These are phyloP conservation scores for Hemicentrotus pulcherrimus DNA, from an alignment of 35 echinoderm and acorn worm genomes.

Conservation along the genomic window DNA sequence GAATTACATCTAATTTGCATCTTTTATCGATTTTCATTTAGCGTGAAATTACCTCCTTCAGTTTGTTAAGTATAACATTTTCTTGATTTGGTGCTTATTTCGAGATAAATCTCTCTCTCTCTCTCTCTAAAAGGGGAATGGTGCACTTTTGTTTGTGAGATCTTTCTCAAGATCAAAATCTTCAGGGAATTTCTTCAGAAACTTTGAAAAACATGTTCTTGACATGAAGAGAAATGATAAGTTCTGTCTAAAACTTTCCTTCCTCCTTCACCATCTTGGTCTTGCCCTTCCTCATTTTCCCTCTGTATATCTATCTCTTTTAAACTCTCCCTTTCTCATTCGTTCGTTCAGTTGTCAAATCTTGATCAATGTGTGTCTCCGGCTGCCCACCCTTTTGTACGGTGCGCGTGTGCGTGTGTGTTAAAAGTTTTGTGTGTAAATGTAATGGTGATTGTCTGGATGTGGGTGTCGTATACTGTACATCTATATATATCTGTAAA, in stretches of 20 bases:
- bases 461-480: too few relatives aligned
- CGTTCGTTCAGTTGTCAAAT: not conserved
- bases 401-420: too few relatives aligned
- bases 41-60: conserved; percentile 48
- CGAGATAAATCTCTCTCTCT: not conserved
- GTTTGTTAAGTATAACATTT: conserved; percentile 50
- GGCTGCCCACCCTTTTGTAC: too few relatives aligned
- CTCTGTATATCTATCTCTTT: not conserved
- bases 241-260: too few relatives aligned
- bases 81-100: not conserved
- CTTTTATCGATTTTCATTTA: conserved; percentile 55
- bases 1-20: conserved; percentile 39
- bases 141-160: not conserved
- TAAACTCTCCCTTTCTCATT: not conserved
- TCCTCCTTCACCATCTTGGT: not conserved
- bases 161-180: not conserved
- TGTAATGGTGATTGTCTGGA: too few relatives aligned
- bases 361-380: too few relatives aligned
- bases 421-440: too few relatives aligned
- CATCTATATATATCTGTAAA: too few relatives aligned
- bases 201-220: not conserved
- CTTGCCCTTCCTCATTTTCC: not conserved
- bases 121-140: not conserved
- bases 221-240: not conserved
- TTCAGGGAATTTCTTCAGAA: not conserved